phyloP scores from a whole-genome alignment of 2,113 vertebrate genomes.

The Callaeas wilsoni region DNA sequence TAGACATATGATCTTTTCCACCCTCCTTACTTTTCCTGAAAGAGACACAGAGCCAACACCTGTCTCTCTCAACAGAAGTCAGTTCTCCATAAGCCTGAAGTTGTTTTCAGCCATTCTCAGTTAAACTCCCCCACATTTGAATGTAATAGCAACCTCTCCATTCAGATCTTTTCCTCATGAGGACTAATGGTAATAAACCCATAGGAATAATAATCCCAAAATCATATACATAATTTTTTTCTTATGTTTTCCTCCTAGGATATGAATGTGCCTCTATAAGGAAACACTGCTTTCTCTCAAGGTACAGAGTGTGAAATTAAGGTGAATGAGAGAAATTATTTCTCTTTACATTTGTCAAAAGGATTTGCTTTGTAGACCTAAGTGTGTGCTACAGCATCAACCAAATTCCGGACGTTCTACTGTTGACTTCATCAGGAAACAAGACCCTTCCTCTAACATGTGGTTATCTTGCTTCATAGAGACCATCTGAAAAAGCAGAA shows the following conservation, averaged over 20 bases:
- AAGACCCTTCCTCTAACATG: background rate
- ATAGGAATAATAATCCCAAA: background rate
- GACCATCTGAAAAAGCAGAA: background rate
- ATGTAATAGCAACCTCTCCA: background rate
- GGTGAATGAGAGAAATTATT: background rate
- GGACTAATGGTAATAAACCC: background rate
- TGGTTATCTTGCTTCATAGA: background rate
- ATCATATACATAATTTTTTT: background rate
- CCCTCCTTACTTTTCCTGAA: background rate
- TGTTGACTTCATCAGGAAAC: background rate
- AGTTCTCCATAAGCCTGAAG: background rate
- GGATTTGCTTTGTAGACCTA: background rate
- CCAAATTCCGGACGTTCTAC: background rate
- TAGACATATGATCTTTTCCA: background rate
- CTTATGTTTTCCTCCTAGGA: background rate
- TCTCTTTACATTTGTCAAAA: background rate
- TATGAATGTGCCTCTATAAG: background rate
- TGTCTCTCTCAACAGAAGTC: background rate
- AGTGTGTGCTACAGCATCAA: background rate
- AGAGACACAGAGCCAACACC: background rate
- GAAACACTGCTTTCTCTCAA: background rate
- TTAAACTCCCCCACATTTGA: background rate
- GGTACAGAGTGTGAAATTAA: background rate
- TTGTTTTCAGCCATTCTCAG: background rate
- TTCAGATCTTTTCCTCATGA: background rate